phyloP scores from a whole-genome alignment of 2,797 vertebrate genomes.

The Phalloptychus januarius region DNA sequence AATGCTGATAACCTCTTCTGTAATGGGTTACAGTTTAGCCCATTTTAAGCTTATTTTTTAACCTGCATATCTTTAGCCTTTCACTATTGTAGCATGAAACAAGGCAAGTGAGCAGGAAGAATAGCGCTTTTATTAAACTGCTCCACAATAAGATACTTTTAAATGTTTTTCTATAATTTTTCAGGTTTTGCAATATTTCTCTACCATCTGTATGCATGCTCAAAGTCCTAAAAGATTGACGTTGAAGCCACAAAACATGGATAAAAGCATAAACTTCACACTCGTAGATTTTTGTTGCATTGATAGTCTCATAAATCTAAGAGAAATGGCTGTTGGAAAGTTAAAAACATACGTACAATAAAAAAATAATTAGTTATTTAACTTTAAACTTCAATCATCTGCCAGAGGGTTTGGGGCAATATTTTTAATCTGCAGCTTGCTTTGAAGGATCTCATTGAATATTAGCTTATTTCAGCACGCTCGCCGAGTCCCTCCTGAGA shows the following conservation, averaged over 20 bases:
- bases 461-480: slow-evolving; percentile 5
- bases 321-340: neutral
- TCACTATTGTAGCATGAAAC: slow-evolving; percentile 2
- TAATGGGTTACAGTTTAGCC: neutral
- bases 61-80: no score
- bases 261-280: neutral
- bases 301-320: neutral
- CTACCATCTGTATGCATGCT: neutral
- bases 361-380: neutral
- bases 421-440: neutral
- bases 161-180: neutral
- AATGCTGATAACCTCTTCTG: neutral
- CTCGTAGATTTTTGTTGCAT: neutral
- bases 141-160: no score
- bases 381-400: slow-evolving; percentile 4
- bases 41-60: neutral
- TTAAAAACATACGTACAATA: neutral
- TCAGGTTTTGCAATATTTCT: neutral
- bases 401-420: neutral
- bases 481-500: neutral
- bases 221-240: neutral
- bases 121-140: slow-evolving; percentile 2
- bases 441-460: slow-evolving; percentile 8
- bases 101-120: slow-evolving; percentile 10
- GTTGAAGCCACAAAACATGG: neutral